Base-by-base conservation (phyloP, 2,113 vertebrate species). In the Mesocricetus auratus region DNA sequence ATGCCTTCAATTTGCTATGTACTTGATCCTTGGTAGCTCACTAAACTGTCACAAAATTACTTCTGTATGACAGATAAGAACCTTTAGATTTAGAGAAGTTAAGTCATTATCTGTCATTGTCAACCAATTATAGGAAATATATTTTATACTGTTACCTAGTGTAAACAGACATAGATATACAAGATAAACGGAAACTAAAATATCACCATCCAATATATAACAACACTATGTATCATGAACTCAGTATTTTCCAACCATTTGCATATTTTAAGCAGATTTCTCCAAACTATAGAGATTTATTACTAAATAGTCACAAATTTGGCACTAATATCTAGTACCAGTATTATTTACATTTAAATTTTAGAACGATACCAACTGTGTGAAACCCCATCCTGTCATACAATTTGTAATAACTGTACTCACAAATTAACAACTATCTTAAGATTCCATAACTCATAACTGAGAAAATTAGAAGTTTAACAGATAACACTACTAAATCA, bases 121-220 rank as follows among this genome's bases (percentile, higher is more conserved):
- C 33, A 81, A 58, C 19, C 11, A 58, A 24, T 75, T 69, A 45
- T 86, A 91, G 56, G 7, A 56, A 90, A 58, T 62, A 62, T 0
- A 11, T 66, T 93, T 95, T 93, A 87, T 58, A 79, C 45, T 39
- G 24, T 39, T 68, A 62, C n/a, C 22, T 71, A 5, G 0, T 56
- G 16, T 74, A 69, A 83, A 11, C 42, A 29, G 73, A 2, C 56
- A 33, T n/a, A 2, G 68, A 5, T 33, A 56, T 50, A 22, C 29
- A 16, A 26, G 24, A 22, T 31, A 90, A 96, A 50, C 31, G 17
- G 33, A 95, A 94, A 47, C 73, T 86, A 95, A 86, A 87, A 74
- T 39, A 47, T 78, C 2, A 77, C 33, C 53, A 68, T 22, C 47
- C 26, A 45, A 78, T 62, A 7, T 4, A 69, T 31, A 50, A 21